A percentile compares a stretch with the other conserved stretches of the same genome.
These are phyloP conservation scores for Heterodera schachtii DNA, from an alignment of 1,140 invertebrate species.

Conservation along the genomic window DNA sequence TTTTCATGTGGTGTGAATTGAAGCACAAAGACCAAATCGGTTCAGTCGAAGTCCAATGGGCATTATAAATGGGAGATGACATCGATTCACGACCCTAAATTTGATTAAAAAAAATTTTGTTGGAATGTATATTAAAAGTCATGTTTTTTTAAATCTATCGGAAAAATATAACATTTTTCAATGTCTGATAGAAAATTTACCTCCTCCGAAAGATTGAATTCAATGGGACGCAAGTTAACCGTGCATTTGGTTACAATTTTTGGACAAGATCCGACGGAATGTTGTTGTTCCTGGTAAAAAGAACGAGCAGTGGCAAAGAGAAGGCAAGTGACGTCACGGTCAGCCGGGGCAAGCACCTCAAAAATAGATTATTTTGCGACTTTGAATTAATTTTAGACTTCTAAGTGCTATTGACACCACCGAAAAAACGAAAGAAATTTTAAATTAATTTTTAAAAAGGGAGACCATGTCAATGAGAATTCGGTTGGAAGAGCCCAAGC, in stretches of 20 bases:
- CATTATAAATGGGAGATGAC: slow-evolving; percentile 40
- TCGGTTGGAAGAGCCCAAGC: slow-evolving; percentile 12
- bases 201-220: slow-evolving; percentile 30
- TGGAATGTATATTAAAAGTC: neutral
- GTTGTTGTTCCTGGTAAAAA: slow-evolving; percentile 10
- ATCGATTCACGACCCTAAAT: slow-evolving; percentile 34
- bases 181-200: slow-evolving; percentile 5
- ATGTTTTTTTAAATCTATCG: too few relatives aligned
- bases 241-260: slow-evolving; percentile 30
- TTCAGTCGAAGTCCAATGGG: slow-evolving; percentile 24
- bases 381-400: too few relatives aligned
- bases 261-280: slow-evolving; percentile 5
- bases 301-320: slow-evolving; percentile 34
- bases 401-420: too few relatives aligned
- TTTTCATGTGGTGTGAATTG: slow-evolving; percentile 41
- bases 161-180: too few relatives aligned
- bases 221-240: slow-evolving; percentile 31
- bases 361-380: neutral
- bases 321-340: slow-evolving; percentile 36
- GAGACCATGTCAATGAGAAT: slow-evolving; percentile 35
- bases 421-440: neutral
- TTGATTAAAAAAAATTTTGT: neutral
- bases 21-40: slow-evolving; percentile 39
- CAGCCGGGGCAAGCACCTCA: slow-evolving; percentile 28
- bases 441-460: neutral